Evolutionary conservation across 2,888 invertebrate genomes (phyloP), one percentile per base, ranked within the genome.

Genomic region (Heliothis peltigera): DNA sequence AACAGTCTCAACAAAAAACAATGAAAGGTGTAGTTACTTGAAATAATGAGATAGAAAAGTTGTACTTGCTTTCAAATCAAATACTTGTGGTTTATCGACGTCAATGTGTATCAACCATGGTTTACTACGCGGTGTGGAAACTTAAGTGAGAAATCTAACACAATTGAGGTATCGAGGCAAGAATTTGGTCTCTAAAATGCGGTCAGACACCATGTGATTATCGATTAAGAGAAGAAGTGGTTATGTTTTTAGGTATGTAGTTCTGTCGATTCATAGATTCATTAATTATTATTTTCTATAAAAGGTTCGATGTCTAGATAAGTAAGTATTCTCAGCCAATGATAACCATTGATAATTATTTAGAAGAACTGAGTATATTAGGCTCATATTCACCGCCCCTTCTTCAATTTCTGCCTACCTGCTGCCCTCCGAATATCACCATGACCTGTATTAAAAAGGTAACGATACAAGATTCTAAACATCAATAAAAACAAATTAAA

Each of bases 141-240:
- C 70, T 59, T 56, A 77, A 84, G 71, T 79, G 80, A 71, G 68
- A 80, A 70, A 81, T 81, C 75, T 71, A 73, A 68, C 71, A 73
- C 74, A 60, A 84, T 77, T 62, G 77, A 77, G 81, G 81, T 84
- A 81, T 85, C 62, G 79, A 77, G 84, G 80, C 67, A 80, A 80
- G 72, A 80, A 86, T 85, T 84, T 73, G n/a, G n/a, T n/a, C n/a
- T n/a, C n/a, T n/a, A n/a, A n/a, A 69, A 84, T 74, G 78, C 65
- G 76, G 81, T 57, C 71, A 80, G 69, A 83, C 74, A 74, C 64
- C 58, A 51, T 22, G 49, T 52, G 75, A 78, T 75, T 75, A 78
- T 70, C 19, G 57, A 82, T 81, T 32, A 32, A 32, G 12, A 32
- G 32, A 32, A 32, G 32, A 32, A 44, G 57, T 64, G n/a, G n/a